These are phyloP conservation scores for Pelvicachromis taeniatus DNA, from an alignment of 2,113 vertebrate species.

Conservation along the genomic window DNA sequence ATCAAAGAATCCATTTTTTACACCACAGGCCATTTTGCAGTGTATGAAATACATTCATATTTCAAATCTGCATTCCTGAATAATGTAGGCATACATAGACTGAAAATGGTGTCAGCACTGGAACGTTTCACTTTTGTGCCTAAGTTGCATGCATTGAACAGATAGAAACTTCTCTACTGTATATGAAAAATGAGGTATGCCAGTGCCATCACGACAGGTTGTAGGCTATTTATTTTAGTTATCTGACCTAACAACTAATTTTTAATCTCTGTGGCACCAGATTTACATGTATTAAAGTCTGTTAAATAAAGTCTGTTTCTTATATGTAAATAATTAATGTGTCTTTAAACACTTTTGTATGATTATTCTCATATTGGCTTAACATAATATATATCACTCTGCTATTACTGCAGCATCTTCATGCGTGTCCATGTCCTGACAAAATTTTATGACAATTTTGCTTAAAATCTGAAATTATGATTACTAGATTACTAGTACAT, in stretches of 20 bases:
- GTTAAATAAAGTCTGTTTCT: neutral
- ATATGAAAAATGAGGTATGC: neutral
- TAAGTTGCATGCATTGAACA: neutral
- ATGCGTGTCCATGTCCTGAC: neutral
- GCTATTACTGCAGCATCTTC: neutral
- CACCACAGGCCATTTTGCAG: constrained; percentile 4
- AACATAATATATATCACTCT: neutral
- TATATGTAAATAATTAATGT: neutral
- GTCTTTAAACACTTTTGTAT: neutral
- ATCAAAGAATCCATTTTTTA: constrained; percentile 6
- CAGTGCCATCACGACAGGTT: neutral
- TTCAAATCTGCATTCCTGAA: neutral
- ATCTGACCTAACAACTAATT: neutral
- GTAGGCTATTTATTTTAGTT: neutral
- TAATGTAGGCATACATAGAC: neutral
- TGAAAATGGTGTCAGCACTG: neutral
- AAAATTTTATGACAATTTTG: neutral
- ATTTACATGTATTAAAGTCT: neutral
- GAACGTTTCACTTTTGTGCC: neutral
- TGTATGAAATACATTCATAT: constrained; percentile 18
- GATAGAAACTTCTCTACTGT: neutral
- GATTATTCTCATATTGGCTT: neutral
- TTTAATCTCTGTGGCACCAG: neutral
- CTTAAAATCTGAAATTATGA: neutral
- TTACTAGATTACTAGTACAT: neutral